Base-by-base conservation (phyloP, 2,888 invertebrate species). In the Nymphalis polychloros region DNA sequence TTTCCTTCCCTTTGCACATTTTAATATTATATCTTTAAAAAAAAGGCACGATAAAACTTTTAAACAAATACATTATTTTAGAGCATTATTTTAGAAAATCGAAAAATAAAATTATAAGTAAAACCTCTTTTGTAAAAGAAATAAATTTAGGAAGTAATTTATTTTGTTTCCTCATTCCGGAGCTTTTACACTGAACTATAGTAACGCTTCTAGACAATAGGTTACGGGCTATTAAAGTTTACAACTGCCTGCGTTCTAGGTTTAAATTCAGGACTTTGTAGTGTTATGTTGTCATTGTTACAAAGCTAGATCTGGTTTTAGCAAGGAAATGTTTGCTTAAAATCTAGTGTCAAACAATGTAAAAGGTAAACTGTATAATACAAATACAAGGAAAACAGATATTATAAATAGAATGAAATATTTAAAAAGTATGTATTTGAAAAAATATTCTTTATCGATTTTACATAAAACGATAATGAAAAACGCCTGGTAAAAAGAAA, bases 141-240 rank as follows among this genome's bases (percentile, higher is more conserved):
- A 55, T 55, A 55, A 55, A 55, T 55, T 55, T 17, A 17, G 41
- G 57, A 57, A 41, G 57, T 35, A 35, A 57, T 57, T 57, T 57
- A 57, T 41, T 57, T 19, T 10, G 57, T 31, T 57, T 35, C 57
- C 41, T 53, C 53, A 53, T 53, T 53, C 27, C 17, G 23, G 23
- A 53, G 53, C 53, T 55, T 55, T 55, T 31, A 55, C n/a, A 31
- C 53, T 55, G 53, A 55, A 31, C 27, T 55, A 23, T 55, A 59
- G 61, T 67, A 64, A 64, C 68, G 59, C 48, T 62, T 52, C 64
- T 19, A 59, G 59, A 70, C 68, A 70, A 64, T 68, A 62, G 59
- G 70, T 70, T 64, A 68, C 57, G 68, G 64, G 68, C 70, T 60
- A 70, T 70, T 68, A 67, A 70, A 68, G 68, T 64, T 68, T 68